Conservation (phyloP, 2,113 vertebrate species). For the Edolisoma coerulescens region DNA sequence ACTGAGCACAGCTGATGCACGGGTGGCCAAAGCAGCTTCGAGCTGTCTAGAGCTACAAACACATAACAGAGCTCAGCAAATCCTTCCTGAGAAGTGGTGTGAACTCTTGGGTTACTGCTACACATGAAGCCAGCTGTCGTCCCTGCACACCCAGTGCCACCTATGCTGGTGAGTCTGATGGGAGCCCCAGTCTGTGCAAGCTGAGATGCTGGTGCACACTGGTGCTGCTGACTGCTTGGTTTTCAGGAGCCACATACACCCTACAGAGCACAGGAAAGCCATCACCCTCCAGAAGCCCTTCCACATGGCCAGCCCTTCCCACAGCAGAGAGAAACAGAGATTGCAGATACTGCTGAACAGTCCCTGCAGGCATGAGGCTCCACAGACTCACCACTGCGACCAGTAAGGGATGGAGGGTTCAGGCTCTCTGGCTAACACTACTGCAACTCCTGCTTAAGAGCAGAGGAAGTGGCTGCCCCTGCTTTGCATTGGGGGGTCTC, state of each 20-base stretch:
- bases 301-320: background rate
- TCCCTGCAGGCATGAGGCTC: background rate
- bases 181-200: background rate
- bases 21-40: conserved; percentile 6
- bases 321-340: background rate
- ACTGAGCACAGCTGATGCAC: background rate
- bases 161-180: background rate
- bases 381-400: background rate
- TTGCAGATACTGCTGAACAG: background rate
- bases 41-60: background rate
- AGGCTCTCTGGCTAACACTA: background rate
- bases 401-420: background rate
- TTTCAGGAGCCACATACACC: background rate
- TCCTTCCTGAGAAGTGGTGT: background rate
- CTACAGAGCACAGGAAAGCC: background rate
- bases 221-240: background rate
- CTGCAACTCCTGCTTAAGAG: background rate
- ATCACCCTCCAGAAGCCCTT: background rate
- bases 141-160: background rate
- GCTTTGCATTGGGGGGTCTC: background rate
- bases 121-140: background rate
- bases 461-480: background rate
- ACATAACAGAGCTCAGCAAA: conserved; percentile 16
- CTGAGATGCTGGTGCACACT: background rate
- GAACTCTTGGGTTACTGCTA: background rate